Percentiles rank a stretch among this genome's conserved stretches.
phyloP scores from a whole-genome alignment of 2,797 vertebrate species.

The Periophthalmus magnuspinnatus region DNA sequence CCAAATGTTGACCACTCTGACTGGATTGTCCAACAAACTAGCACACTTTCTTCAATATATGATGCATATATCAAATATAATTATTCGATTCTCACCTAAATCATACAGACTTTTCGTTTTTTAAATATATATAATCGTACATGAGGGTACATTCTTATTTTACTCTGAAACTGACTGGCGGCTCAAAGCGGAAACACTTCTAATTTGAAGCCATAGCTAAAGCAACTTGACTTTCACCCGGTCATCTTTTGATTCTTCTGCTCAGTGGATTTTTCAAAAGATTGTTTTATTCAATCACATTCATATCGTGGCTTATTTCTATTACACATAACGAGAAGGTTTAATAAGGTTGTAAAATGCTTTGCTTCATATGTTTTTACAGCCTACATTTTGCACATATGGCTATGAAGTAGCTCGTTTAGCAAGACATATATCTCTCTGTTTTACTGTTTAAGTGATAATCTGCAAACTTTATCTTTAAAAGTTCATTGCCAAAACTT shows the following conservation, averaged over 20 bases:
- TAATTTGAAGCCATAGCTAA: too few relatives aligned
- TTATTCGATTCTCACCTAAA: background rate
- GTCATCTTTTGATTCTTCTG: constrained; percentile 4
- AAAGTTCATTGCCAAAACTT: background rate
- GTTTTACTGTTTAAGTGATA: background rate
- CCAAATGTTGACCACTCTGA: background rate
- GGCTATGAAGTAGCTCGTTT: constrained; percentile 45
- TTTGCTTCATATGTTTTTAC: background rate
- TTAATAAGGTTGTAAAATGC: constrained; percentile 42
- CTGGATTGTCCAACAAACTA: background rate
- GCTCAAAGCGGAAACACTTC: background rate
- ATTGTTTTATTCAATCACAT: background rate
- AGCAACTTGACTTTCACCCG: constrained; percentile 6
- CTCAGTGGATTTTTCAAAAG: background rate
- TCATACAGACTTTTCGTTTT: background rate
- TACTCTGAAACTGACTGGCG: constrained; percentile 42
- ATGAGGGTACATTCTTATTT: background rate
- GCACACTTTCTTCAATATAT: background rate
- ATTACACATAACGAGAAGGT: background rate
- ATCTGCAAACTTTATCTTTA: background rate
- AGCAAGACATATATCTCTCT: background rate
- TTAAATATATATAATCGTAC: too few relatives aligned
- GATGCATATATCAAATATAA: too few relatives aligned
- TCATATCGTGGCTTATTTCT: background rate
- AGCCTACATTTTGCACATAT: constrained; percentile 11